A percentile compares a stretch with the other conserved stretches of the same genome.
These are phyloP conservation scores for Centropyge bicolor DNA, from an alignment of 2,797 vertebrate genomes.

Conservation along the genomic window DNA sequence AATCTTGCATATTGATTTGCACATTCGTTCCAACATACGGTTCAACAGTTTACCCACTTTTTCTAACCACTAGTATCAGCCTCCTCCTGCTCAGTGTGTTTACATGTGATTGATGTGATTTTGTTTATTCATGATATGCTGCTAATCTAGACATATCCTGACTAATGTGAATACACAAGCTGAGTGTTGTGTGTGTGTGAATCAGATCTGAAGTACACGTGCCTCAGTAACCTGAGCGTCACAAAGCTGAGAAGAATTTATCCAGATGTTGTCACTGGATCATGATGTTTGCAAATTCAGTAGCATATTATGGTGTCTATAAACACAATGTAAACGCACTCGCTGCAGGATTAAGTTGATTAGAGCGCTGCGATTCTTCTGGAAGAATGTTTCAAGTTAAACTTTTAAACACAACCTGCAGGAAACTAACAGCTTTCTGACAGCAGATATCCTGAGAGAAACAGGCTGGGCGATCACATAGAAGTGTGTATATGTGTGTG, in stretches of 20 bases:
- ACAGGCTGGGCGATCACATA: constrained; percentile 28
- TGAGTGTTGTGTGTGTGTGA: constrained; percentile 21
- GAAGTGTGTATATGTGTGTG: constrained; percentile 13
- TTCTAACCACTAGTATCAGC: background rate
- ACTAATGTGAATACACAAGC: background rate
- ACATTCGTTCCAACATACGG: constrained; percentile 28
- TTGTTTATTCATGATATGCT: background rate
- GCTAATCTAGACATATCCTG: background rate
- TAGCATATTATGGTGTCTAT: constrained; percentile 1
- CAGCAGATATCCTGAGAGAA: constrained; percentile 73
- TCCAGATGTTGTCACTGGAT: background rate
- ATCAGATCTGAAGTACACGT: constrained; percentile 1
- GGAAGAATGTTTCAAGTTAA: constrained; percentile 48
- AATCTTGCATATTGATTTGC: constrained; percentile 58
- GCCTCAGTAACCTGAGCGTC: constrained; percentile 4
- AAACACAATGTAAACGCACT: constrained; percentile 50
- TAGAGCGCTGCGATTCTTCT: constrained; percentile 2
- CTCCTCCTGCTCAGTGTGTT: constrained; percentile 38
- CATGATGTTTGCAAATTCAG: constrained; percentile 2
- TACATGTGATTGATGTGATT: constrained; percentile 23
- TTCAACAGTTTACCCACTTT: constrained; percentile 25
- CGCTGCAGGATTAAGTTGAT: constrained; percentile 11
- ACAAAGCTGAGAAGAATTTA: constrained; percentile 6
- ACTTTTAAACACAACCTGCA: constrained; percentile 41
- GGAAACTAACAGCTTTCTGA: constrained; percentile 38